A percentile compares a stretch with the other conserved stretches of the same genome.
Conservation (phyloP, 2,797 vertebrate genomes). For the Huso huso region DNA sequence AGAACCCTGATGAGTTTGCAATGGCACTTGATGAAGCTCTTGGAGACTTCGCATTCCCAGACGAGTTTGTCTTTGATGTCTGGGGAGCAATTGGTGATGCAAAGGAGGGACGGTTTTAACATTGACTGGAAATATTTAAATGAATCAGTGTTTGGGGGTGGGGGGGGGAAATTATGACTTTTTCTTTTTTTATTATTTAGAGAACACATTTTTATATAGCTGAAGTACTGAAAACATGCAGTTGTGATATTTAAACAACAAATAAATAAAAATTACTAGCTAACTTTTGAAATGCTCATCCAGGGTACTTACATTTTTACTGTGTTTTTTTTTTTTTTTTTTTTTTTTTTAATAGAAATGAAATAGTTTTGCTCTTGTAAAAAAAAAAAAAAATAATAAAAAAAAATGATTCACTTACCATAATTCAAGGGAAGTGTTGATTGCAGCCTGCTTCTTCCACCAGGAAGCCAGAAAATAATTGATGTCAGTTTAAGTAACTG, state of each 20-base stretch:
- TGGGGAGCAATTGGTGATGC: conserved; percentile 92
- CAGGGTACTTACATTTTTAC: too few relatives aligned
- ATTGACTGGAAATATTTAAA: conserved; percentile 1
- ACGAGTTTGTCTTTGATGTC: conserved; percentile 94
- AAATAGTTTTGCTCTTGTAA: too few relatives aligned
- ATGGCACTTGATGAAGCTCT: conserved; percentile 83
- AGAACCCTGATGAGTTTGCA: conserved; percentile 88
- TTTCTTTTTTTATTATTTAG: conserved; percentile 6
- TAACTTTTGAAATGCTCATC: too few relatives aligned
- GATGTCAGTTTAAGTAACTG: too few relatives aligned
- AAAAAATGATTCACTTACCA: too few relatives aligned
- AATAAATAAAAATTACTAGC: too few relatives aligned
- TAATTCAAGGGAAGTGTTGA: too few relatives aligned
- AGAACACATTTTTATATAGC: conserved; percentile 3
- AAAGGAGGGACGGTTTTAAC: conserved; percentile 68
- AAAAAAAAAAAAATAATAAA: too few relatives aligned
- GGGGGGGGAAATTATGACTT: not conserved
- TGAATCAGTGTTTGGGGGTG: not conserved
- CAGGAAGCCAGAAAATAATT: too few relatives aligned
- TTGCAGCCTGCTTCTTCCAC: too few relatives aligned
- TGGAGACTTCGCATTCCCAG: conserved; percentile 92
- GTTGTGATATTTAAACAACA: conserved; percentile 18
- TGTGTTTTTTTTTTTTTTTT: too few relatives aligned
- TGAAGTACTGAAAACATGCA: conserved; percentile 11
- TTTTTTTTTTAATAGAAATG: too few relatives aligned